Base-by-base conservation (phyloP, 2,113 vertebrate species). In the Galemys pyrenaicus region DNA sequence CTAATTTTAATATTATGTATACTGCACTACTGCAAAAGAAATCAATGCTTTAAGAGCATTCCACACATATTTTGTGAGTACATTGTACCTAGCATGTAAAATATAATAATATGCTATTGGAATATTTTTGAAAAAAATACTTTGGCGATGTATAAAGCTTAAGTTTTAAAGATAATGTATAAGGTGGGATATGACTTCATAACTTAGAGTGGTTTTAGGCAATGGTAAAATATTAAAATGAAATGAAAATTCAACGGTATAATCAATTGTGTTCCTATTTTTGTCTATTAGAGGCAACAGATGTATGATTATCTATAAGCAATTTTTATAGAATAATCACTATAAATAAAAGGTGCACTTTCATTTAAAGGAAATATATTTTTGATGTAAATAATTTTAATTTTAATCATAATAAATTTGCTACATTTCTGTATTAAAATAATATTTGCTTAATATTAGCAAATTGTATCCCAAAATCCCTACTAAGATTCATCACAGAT, bases 1-100 rank as follows among this genome's bases (percentile, higher is more conserved):
- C 74, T 95, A 88, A 89, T 94, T 88, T 92, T 92, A 84, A 82
- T 92, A 94, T 79, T 94, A 83, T 74, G 9, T 90, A 87, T 44
- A 60, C 49, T 68, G 39, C 37, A 94, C 20, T 88, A 4, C 4
- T 75, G 19, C 81, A 87, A 96, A 94, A 96, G 92, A 89, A 17
- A 80, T 17, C 79, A 44, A 1, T 79, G 9, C 62, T 32, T 92
- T 81, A 95, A 70, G 32, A 94, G 22, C 54, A 92, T 32, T 84
- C 22, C 24, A 83, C 94, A 89, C 13, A 81, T 30, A 5, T 6
- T 91, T 88, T 92, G 80, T 94, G n/a, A 44, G 13, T 37, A 70
- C 1, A 32, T 9, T 49, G 15, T 73, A 39, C 9, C 9, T 32
- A 70, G 12, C 6, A 37, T 58, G 20, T 17, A 56, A 74, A 89